A percentile compares a stretch with the other conserved stretches of the same genome.
These are phyloP conservation scores for Triplophysa tibetana DNA, from an alignment of 2,113 vertebrate species.

Conservation along the genomic window DNA sequence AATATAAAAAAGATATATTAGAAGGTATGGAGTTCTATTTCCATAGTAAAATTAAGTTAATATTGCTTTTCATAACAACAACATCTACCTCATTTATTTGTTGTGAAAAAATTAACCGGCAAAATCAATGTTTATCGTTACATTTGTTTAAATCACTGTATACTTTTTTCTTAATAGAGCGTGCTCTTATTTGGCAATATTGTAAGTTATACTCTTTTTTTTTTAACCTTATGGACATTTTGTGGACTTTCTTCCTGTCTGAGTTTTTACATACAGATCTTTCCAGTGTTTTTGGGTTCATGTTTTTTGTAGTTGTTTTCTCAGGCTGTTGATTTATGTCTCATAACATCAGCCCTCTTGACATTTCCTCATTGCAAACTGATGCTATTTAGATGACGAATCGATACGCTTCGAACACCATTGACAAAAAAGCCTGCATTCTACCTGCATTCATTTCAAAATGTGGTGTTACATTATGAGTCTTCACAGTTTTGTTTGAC, in stretches of 20 bases:
- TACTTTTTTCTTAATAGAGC: neutral
- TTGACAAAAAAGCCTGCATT: neutral
- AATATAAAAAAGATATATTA: neutral
- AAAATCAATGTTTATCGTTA: neutral
- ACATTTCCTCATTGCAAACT: neutral
- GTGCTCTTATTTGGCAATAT: neutral
- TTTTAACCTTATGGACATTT: neutral
- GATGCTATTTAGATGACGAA: neutral
- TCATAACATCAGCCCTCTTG: neutral
- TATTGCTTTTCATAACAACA: neutral
- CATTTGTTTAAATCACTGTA: neutral
- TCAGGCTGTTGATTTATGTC: neutral
- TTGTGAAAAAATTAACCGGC: neutral
- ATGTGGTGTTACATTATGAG: neutral
- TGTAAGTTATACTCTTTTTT: neutral
- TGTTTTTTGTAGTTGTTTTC: neutral
- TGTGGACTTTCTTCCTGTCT: neutral
- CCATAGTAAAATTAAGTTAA: neutral
- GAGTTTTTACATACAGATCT: neutral
- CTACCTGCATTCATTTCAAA: neutral
- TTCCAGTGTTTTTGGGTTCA: neutral
- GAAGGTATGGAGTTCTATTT: neutral
- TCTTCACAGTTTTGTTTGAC: conserved; percentile 8
- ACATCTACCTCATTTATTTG: neutral
- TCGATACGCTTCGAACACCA: neutral